Evolutionary conservation across 2,888 invertebrate species (phyloP), one percentile per base, ranked within the genome.

Genomic region (Rhogogaster chlorosoma): DNA sequence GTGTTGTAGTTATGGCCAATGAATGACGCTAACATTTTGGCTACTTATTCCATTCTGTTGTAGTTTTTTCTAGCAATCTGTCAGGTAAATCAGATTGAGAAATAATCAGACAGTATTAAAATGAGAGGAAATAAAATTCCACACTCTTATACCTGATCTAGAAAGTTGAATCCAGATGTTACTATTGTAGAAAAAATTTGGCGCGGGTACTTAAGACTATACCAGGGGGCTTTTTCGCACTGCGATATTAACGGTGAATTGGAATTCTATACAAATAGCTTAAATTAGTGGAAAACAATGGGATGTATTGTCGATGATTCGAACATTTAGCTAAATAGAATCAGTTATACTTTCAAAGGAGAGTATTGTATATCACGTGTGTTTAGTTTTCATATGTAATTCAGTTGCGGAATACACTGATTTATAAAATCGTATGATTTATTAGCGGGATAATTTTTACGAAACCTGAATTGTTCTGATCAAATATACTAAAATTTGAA

Each of bases 21-120:
- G 29, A 77, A 15, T 53, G 77, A 10, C 53, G n/a, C 77, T 77
- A 77, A 77, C 26, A n/a, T 77, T 77, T 77, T 53, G 42, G 42
- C 73, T 42, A n/a, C 22, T 29, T 0, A 29, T 29, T 26, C 32
- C 2, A 80, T 49, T 49, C 49, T 5, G 18, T 77, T 32, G 45
- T 49, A 29, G 26, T 32, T 29, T 12, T 22, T 4, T 77, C 77
- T 45, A 77, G 49, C 49, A 77, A 53, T 29, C 7, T 49, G 9
- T 49, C 3, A 12, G 45, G 1, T 49, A 49, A 1, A 32, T 4
- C 22, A 49, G 18, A 77, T 18, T 53, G 6, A 26, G n/a, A 49
- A 77, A 29, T 26, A 5, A 49, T 53, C 1, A 77, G 18, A 29
- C 42, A 22, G 29, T 42, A 10, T 42, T 10, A 29, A 70, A 70